Evolutionary conservation across 2,797 vertebrate species (phyloP).

Genomic region (Pterois miles): DNA sequence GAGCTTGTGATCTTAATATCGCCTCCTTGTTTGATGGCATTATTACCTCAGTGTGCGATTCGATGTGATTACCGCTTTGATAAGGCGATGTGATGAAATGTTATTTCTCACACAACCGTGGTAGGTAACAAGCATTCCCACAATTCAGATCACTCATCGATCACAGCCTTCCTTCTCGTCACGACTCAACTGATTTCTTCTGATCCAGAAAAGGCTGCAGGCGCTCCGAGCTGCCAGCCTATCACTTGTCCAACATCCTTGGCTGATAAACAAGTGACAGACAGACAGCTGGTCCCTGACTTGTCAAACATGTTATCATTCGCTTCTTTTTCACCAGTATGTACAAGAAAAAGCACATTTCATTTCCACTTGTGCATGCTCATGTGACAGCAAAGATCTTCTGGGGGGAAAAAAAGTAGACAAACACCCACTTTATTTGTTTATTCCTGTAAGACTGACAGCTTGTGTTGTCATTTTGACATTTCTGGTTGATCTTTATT

Average conservation of each 20-base stretch:
- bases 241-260: slow-evolving; percentile 55
- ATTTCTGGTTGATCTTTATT: slow-evolving; percentile 2
- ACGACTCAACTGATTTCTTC: slow-evolving; percentile 47
- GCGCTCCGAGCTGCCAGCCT: slow-evolving; percentile 45
- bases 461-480: slow-evolving; percentile 5
- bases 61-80: slow-evolving; percentile 44
- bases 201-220: slow-evolving; percentile 36
- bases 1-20: slow-evolving; percentile 47
- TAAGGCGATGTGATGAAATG: slow-evolving; percentile 43
- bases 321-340: slow-evolving; percentile 10
- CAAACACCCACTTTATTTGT: slow-evolving; percentile 29
- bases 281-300: slow-evolving; percentile 52
- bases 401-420: background rate
- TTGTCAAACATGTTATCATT: slow-evolving; percentile 55
- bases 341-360: background rate
- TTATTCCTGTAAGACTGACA: slow-evolving; percentile 18
- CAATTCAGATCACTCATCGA: slow-evolving; percentile 40
- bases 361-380: background rate
- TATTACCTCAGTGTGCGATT: slow-evolving; percentile 34
- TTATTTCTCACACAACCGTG: slow-evolving; percentile 19
- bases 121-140: slow-evolving; percentile 35
- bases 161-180: slow-evolving; percentile 30
- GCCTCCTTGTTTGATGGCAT: slow-evolving; percentile 40
- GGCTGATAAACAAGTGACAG: slow-evolving; percentile 43
- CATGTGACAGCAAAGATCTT: background rate